phyloP scores from a whole-genome alignment of 2,113 vertebrate species.

The Platysteira castanea region DNA sequence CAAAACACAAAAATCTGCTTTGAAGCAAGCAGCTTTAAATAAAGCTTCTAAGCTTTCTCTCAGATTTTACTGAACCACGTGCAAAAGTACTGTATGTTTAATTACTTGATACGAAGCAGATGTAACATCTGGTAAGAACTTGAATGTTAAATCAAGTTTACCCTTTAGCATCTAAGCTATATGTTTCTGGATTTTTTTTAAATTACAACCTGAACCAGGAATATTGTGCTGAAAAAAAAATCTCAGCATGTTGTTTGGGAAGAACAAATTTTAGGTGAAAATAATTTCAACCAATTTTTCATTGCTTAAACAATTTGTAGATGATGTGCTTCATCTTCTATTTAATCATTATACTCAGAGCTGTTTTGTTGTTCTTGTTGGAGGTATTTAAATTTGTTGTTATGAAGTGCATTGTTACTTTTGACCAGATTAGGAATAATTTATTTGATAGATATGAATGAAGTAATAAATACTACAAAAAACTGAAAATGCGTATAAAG shows the following conservation, averaged over 20 bases:
- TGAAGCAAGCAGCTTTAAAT: slow-evolving; percentile 63
- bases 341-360: neutral
- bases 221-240: neutral
- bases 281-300: neutral
- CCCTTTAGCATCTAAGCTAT: slow-evolving; percentile 8
- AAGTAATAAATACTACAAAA: neutral
- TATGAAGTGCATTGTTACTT: neutral
- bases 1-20: slow-evolving; percentile 50
- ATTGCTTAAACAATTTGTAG: neutral
- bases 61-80: slow-evolving; percentile 48
- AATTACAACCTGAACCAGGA: neutral
- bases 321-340: neutral
- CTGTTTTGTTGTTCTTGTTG: neutral
- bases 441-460: neutral
- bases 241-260: neutral
- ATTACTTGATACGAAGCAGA: slow-evolving; percentile 57
- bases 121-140: slow-evolving; percentile 56
- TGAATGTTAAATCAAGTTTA: slow-evolving; percentile 38
- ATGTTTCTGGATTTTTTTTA: neutral
- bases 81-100: slow-evolving; percentile 27
- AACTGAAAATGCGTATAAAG: neutral
- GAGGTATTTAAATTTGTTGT: neutral
- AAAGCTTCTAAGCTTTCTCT: slow-evolving; percentile 53
- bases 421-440: neutral
- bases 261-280: neutral